Base-by-base conservation (phyloP, 2,797 vertebrate genomes). In the Acanthurus leucopareius region DNA sequence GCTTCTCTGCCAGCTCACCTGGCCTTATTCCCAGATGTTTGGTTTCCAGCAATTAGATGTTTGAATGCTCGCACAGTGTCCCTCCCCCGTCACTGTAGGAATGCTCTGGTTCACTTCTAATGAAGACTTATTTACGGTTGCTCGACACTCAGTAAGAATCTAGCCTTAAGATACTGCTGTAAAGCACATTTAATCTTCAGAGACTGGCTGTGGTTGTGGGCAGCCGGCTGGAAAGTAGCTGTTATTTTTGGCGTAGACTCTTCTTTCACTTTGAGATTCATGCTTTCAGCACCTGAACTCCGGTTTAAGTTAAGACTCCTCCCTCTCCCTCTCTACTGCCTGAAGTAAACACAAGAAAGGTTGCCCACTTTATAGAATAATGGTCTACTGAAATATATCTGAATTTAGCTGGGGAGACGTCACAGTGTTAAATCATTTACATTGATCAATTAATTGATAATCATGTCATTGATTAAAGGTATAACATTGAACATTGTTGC, bases 31-130 rank as follows among this genome's bases (percentile, higher is more conserved):
- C 89, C 84, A 78, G 88, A 93, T 44, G 15, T 92, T 92, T 90
- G 90, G 73, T 90, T 94, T 95, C 83, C 88, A 93, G 84, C 87
- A 87, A 85, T 92, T 78, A 53, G 76, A 92, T 91, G 67, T 93
- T 84, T 93, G 94, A 92, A 83, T 89, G 83, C 84, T 92, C 90
- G 82, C 53, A 72, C 80, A 83, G 73, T 73, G 79, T 61, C 53
- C 66, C 74, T 32, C 20, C 59, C 69, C 62, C 70, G 63, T 88
- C 87, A 72, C 88, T 71, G 77, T 79, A 83, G 86, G 89, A 91
- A 89, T 71, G 74, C 85, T 88, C 75, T 73, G 69, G 79, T 87
- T 86, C 75, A 68, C 79, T 82, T 87, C 79, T 89, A 90, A 88
- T 80, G 80, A 85, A 87, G 93, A 89, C 88, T 88, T 91, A 91